Percentiles rank a stretch among this genome's conserved stretches.
Conservation (phyloP, 2,113 vertebrate species). For the Pyxicephalus adspersus region DNA sequence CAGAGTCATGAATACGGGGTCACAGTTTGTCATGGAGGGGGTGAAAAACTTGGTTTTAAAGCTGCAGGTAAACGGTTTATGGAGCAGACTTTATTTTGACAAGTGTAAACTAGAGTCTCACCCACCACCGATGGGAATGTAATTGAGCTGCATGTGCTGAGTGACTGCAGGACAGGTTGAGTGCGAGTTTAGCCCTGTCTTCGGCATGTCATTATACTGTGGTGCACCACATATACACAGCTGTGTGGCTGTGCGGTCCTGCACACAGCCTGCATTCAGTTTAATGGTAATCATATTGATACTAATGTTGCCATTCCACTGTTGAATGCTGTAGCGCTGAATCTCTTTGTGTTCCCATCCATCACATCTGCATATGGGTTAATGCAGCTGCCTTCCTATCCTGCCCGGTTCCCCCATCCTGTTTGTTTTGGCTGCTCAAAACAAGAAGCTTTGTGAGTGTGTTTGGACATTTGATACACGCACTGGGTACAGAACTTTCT, state of each 20-base stretch:
- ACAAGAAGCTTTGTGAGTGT: slow-evolving; percentile 52
- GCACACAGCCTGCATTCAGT: slow-evolving; percentile 4
- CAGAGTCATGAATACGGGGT: slow-evolving; percentile 96
- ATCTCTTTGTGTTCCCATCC: background rate
- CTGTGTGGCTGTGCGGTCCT: background rate
- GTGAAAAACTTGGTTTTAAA: slow-evolving; percentile 98
- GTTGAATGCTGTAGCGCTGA: background rate
- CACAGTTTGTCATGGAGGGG: slow-evolving; percentile 98
- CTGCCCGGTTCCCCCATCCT: slow-evolving; percentile 36
- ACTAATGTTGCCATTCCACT: background rate
- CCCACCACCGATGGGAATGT: background rate
- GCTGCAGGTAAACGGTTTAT: slow-evolving; percentile 83
- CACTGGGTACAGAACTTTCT: slow-evolving; percentile 28
- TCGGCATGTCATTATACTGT: slow-evolving; percentile 2
- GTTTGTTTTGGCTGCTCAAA: slow-evolving; percentile 51
- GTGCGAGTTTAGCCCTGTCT: background rate
- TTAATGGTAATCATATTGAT: slow-evolving; percentile 12
- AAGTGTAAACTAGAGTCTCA: slow-evolving; percentile 4
- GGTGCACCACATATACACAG: slow-evolving; percentile 1
- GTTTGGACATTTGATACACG: slow-evolving; percentile 41
- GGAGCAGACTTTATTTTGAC: slow-evolving; percentile 2
- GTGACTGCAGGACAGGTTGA: background rate
- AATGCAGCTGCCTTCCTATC: slow-evolving; percentile 39
- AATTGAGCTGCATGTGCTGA: background rate
- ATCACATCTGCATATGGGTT: slow-evolving; percentile 12